A percentile compares a stretch with the other conserved stretches of the same genome.
Conservation (phyloP, 2,113 vertebrate genomes). For the Glaucomys volans region DNA sequence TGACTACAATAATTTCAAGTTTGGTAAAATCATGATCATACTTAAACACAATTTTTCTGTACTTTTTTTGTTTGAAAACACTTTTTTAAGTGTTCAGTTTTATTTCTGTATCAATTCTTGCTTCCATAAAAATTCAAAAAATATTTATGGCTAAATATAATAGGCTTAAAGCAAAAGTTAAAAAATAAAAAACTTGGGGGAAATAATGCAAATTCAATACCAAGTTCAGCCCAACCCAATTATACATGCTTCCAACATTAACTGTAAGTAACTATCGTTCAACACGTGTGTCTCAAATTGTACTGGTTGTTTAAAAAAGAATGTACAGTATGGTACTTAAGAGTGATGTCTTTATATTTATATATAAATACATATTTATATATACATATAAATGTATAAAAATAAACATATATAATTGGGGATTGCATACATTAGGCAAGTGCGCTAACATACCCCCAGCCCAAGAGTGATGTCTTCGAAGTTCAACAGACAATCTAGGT, state of each 20-base stretch:
- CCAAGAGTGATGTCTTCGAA: not conserved
- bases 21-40: conserved; percentile 13
- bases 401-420: not conserved
- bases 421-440: not conserved
- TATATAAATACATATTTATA: too few species aligned
- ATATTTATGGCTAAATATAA: not conserved
- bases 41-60: not conserved
- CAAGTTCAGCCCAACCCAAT: conserved; percentile 14
- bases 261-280: not conserved
- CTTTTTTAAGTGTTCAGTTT: conserved; percentile 17
- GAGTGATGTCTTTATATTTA: not conserved
- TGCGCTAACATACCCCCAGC: not conserved
- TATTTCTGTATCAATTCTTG: conserved; percentile 18
- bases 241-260: not conserved
- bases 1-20: conserved; percentile 4
- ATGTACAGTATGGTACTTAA: not conserved
- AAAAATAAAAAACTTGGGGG: not conserved
- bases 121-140: not conserved
- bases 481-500: not conserved
- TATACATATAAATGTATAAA: too few species aligned
- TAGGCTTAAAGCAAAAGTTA: not conserved
- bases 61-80: conserved; percentile 32
- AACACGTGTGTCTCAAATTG: not conserved
- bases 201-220: not conserved
- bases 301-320: not conserved